A percentile compares a stretch with the other conserved stretches of the same genome.
phyloP scores from a whole-genome alignment of 1,140 invertebrate species.

The Lamellibrachia luymesi region DNA sequence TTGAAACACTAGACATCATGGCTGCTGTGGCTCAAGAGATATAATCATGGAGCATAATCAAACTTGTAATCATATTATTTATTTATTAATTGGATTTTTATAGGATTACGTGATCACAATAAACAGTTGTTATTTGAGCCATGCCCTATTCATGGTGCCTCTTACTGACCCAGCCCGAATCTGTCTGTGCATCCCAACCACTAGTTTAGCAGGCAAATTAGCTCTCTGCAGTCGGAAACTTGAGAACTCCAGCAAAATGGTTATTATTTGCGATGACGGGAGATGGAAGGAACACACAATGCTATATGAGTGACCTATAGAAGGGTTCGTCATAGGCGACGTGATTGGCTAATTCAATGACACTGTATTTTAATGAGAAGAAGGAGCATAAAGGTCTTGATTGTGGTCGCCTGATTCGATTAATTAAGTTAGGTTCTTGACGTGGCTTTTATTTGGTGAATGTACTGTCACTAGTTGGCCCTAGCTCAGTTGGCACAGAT shows the following conservation, averaged over 20 bases:
- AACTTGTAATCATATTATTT: background rate
- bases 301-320: background rate
- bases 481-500: no score
- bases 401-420: background rate
- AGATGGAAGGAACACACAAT: background rate
- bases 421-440: background rate
- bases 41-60: background rate
- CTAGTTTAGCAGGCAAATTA: background rate
- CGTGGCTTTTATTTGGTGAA: background rate
- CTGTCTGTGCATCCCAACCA: background rate
- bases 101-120: background rate
- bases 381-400: background rate
- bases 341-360: background rate
- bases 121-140: background rate
- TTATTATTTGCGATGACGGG: background rate
- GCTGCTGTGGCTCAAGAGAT: no score
- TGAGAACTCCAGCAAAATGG: background rate
- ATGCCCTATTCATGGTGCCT: background rate
- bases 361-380: background rate
- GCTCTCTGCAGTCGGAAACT: background rate
- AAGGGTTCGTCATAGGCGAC: background rate
- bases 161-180: background rate
- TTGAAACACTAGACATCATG: no score
- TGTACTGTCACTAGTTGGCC: background rate
- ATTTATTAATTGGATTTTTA: background rate